phyloP scores from a whole-genome alignment of 2,113 vertebrate species.

The Microtus oregoni region DNA sequence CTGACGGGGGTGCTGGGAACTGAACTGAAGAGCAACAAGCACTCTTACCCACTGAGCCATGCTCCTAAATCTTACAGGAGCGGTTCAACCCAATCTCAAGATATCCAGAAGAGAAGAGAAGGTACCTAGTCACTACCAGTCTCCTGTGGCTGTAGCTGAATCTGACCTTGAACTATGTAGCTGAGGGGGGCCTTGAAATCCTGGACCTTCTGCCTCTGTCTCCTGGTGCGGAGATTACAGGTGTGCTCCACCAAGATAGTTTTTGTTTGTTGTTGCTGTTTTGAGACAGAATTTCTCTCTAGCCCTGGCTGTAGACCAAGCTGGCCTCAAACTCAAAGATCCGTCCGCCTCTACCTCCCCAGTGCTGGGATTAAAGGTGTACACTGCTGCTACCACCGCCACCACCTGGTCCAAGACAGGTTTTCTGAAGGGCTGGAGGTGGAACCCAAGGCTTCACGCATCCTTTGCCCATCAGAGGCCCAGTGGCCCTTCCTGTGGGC shows the following conservation, averaged over 20 bases:
- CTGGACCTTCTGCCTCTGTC: background rate
- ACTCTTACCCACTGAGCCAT: background rate
- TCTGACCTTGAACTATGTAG: background rate
- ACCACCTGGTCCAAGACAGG: background rate
- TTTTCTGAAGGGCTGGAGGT: background rate
- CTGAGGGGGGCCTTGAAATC: background rate
- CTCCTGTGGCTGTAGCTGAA: background rate
- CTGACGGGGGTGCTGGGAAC: background rate
- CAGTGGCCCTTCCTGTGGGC: background rate
- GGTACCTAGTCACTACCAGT: background rate
- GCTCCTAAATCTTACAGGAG: background rate
- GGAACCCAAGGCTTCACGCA: background rate
- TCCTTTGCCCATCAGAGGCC: background rate
- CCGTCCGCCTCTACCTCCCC: background rate
- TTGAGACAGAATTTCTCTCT: background rate
- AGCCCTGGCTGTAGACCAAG: background rate
- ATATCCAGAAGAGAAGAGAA: background rate
- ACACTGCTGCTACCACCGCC: fast-evolving
- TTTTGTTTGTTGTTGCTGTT: background rate
- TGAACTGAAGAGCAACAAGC: background rate
- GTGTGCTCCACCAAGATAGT: background rate
- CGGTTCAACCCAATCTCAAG: background rate
- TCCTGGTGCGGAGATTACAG: background rate
- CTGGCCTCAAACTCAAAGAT: background rate
- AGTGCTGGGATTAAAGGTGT: background rate